Conservation (phyloP, 2,113 vertebrate species). For the Nycticryphes semicollaris region DNA sequence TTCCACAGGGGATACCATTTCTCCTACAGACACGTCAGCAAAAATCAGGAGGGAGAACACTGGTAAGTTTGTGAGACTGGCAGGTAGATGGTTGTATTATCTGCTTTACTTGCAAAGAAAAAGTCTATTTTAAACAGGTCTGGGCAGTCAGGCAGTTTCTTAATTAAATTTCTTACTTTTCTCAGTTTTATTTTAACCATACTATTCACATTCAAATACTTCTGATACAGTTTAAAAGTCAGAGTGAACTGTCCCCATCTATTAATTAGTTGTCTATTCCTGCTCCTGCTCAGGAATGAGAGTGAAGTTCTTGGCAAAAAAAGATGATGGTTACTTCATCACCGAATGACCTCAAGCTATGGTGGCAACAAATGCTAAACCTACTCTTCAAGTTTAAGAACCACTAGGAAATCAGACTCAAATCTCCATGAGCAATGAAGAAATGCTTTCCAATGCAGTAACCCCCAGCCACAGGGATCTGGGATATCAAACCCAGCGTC, state of each 20-base stretch:
- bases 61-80: neutral
- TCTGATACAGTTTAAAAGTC: neutral
- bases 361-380: neutral
- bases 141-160: neutral
- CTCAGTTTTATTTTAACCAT: neutral
- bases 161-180: neutral
- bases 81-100: neutral
- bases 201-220: neutral
- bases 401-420: neutral
- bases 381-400: neutral
- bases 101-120: neutral
- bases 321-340: neutral
- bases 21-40: neutral
- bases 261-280: neutral
- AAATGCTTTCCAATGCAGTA: neutral
- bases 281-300: neutral
- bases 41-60: neutral
- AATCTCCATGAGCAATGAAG: neutral
- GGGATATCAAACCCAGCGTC: neutral
- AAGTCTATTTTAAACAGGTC: neutral
- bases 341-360: neutral
- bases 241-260: neutral
- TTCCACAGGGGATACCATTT: neutral
- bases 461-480: accelerated
- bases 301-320: neutral